Evolutionary conservation across 2,113 vertebrate genomes (phyloP), one percentile per base, ranked within the genome.

Genomic region (Hippocampus zosterae): DNA sequence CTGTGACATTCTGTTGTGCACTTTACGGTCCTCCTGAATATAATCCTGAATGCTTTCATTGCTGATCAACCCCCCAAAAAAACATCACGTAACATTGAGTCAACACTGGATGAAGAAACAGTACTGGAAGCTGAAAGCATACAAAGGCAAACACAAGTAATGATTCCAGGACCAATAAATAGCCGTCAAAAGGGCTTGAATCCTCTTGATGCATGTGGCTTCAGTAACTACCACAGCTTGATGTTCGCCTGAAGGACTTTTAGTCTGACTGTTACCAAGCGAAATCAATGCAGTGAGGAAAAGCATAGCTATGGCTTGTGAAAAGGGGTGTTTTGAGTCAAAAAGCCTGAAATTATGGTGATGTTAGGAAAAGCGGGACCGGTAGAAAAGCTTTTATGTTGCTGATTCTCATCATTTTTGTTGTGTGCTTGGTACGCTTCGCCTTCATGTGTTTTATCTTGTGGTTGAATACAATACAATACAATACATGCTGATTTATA

Each of bases 71-170:
- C 33, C 33, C 33, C n/a, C 64, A 73, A 65, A 70, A 16, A 56
- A 62, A 70, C 56, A 66, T 50, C 19, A 56, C 65, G 69, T 60
- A 37, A 37, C 33, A 37, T 37, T 5, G 33, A 37, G 80, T 88
- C 81, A 23, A 61, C 72, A 61, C 55, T 65, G 67, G 62, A 77
- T 79, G 69, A 79, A 71, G 59, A 72, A 76, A 64, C 18, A 23
- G 12, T 76, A 85, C 77, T 71, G 72, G 79, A 74, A 67, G 55
- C 8, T 61, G 46, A 53, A 37, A 37, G 3, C 33, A 37, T 16
- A 33, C 27, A 62, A 40, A 13, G 3, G 37, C 15, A 19, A 60
- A 57, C 56, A 55, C 10, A 37, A 10, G 25, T 21, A 48, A 19
- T 50, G 7, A 37, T 67, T 74, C 42, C 21, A 12, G 44, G 69